Evolutionary conservation across 2,113 vertebrate genomes (phyloP), one percentile per base, ranked within the genome.

Genomic region (Erpornis zantholeuca): DNA sequence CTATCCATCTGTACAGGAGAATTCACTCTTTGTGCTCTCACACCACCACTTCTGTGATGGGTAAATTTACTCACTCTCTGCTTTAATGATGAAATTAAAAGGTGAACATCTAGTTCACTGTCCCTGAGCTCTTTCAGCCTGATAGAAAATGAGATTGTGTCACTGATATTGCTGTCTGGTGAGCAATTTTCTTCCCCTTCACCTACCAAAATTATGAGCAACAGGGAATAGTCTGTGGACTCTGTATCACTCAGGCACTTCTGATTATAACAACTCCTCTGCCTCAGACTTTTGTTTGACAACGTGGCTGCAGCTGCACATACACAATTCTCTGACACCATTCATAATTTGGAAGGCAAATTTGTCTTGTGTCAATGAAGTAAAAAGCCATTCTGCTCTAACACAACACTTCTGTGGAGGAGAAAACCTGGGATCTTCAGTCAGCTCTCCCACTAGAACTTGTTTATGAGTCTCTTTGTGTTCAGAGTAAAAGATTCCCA

Each of bases 51-150:
- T 79, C 59, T 80, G 53, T 31, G 47, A 44, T 19, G 64, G 38
- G 38, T 40, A 65, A 79, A 78, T 92, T 84, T 83, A 91, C 40
- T 85, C 31, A 22, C 52, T 86, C 31, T 9, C 35, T 79, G 53
- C 31, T 89, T 89, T 92, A 89, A 89, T 45, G 29, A 61, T 28
- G 35, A 87, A 92, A 94, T 87, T 79, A 91, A 82, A 96, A 84
- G 59, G 31, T 47, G 53, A 89, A 42, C 21, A 38, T 85, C 40
- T 24, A 87, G 49, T 87, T 92, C 53, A 17, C 31, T 33, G 5
- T 92, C 73, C 40, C 61, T 50, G 57, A 85, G 82, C 82, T 78
- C 28, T 86, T 73, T 92, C 65, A 72, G 28, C 18, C 36, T 72
- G 36, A 61, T 16, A 27, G 69, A 82, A 94, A 91, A 91, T 69